Conservation (phyloP, 1,140 invertebrate species). For the Myzus persicae region DNA sequence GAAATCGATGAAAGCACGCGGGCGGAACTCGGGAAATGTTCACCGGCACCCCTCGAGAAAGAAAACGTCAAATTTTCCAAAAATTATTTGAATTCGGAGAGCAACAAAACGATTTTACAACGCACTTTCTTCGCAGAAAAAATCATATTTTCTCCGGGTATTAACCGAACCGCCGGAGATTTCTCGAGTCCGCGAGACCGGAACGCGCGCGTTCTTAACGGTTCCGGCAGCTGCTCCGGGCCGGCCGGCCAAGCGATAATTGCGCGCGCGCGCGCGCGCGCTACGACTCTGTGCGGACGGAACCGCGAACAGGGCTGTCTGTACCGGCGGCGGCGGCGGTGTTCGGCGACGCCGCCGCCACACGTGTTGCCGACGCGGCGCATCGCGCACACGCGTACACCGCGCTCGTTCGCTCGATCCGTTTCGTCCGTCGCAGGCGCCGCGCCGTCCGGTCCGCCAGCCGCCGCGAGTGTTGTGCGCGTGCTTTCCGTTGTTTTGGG, state of each 20-base stretch:
- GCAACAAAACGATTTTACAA: no score
- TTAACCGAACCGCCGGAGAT: neutral
- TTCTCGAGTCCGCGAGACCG: neutral
- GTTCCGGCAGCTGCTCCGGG: neutral
- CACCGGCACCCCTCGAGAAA: no score
- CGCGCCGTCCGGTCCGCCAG: neutral
- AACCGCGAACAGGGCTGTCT: neutral
- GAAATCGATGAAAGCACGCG: no score
- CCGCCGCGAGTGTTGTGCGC: neutral
- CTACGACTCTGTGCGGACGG: neutral
- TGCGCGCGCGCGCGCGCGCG: neutral
- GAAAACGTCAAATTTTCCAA: no score
- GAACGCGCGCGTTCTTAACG: neutral
- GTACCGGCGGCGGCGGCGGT: neutral
- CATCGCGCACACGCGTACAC: constrained; percentile 29
- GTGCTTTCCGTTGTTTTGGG: neutral
- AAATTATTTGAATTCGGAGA: no score
- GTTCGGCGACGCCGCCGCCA: neutral
- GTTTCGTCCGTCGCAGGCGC: neutral
- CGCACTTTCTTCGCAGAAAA: no score
- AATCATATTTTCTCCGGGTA: no score
- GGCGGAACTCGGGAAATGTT: no score
- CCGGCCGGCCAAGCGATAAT: neutral
- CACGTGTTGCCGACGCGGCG: constrained; percentile 54
- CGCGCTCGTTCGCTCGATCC: neutral